Base-by-base conservation (phyloP, 2,888 invertebrate species). In the Orthosia gothica region DNA sequence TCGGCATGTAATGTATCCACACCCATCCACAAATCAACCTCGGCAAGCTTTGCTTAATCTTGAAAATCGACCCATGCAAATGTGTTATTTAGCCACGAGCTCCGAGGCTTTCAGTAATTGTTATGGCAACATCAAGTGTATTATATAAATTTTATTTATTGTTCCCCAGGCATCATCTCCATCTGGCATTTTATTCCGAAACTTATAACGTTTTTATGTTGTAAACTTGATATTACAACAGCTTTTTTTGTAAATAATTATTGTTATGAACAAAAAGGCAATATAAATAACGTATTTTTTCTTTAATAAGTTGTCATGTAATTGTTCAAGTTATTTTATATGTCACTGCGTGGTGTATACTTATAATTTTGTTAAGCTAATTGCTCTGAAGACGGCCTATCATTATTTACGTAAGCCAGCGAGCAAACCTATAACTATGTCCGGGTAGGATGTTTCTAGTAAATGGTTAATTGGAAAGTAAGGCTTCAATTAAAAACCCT, bases 161-260 rank as follows among this genome's bases (percentile, higher is more conserved):
- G 26, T n/a, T 66, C 78, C 83, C 50, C 16, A 47, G 66, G 50
- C 26, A 20, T 50, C 23, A 16, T 54, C n/a, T n/a, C 65, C 49
- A 62, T 59, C 54, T 50, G 65, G 47, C 15, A 62, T 82, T 81
- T 82, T 78, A 70, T 70, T 69, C 11, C 47, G 5, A 69, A 82
- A 78, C 65, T 78, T 71, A 16, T 49, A 65, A 66, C 55, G 57
- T 57, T 69, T 82, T 75, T 61, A 82, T 65, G 71, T 49, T 57
- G 18, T 32, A 54, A 82, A 81, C 54, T 69, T 69, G 26, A 47
- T 50, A 58, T 20, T 16, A 26, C 20, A 61, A 71, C 32, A 70
- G 26, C 55, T 63, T 74, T 75, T 66, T 70, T 55, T 40, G 4
- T 5, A 26, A 64, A 55, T 67, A 74, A 58, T 79, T 54, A 67